A percentile compares a stretch with the other conserved stretches of the same genome.
Evolutionary conservation across 2,113 vertebrate species (phyloP).

Genomic region (Coptodon rendalli): DNA sequence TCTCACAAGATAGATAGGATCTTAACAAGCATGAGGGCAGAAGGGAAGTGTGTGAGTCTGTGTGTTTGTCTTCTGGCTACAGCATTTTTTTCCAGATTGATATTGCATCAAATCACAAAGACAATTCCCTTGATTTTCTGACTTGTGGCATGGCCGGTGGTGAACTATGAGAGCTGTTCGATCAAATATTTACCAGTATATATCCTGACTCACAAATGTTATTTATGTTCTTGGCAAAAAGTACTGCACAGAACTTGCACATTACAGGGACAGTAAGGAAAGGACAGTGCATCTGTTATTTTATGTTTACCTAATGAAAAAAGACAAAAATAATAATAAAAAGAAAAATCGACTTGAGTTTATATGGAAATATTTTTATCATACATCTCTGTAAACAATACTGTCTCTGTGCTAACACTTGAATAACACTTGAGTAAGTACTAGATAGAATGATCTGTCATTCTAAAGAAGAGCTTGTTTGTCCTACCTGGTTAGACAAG

Average conservation of each 20-base stretch:
- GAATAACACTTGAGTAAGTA: neutral
- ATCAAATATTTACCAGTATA: constrained; percentile 48
- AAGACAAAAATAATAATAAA: neutral
- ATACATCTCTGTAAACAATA: neutral
- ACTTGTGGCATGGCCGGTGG: constrained; percentile 27
- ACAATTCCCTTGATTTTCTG: constrained; percentile 48
- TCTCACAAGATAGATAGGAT: constrained; percentile 59
- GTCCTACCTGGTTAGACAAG: neutral
- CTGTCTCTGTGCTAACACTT: neutral
- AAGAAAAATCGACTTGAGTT: neutral
- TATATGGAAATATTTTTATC: neutral
- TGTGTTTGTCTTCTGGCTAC: constrained; percentile 30
- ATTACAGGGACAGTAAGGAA: neutral
- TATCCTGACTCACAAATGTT: constrained; percentile 4
- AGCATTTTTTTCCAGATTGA: constrained; percentile 46
- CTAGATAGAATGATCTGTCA: neutral
- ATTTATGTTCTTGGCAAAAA: neutral
- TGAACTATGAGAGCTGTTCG: neutral
- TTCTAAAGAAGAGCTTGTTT: neutral
- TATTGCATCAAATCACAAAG: constrained; percentile 53
- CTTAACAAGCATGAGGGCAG: constrained; percentile 60
- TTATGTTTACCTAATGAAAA: neutral
- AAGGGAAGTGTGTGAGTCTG: constrained; percentile 10
- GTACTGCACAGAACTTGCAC: neutral
- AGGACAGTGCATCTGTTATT: neutral